Percentiles rank a stretch among this genome's conserved stretches.
Conservation (phyloP, 2,888 invertebrate species). For the Anaspis maculata region DNA sequence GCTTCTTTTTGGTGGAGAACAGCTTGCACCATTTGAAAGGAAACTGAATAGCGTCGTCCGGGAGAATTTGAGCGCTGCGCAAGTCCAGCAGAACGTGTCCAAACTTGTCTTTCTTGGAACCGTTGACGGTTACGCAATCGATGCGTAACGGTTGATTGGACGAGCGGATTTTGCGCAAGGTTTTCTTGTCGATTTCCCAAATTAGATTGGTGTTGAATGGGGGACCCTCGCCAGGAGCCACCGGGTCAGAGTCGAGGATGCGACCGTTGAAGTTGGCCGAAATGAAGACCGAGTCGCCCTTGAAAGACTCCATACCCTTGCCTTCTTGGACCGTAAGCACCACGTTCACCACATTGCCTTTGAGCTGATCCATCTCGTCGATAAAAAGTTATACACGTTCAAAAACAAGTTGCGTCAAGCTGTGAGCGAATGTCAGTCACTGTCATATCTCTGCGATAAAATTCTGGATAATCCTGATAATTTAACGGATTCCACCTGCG, state of each 20-base stretch:
- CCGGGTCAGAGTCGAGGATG: constrained; percentile 54
- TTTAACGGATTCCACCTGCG: too few relatives aligned
- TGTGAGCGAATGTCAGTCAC: too few relatives aligned
- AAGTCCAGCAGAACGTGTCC: constrained; percentile 64
- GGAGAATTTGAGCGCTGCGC: constrained; percentile 59
- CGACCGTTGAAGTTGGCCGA: constrained; percentile 36
- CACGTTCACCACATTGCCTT: constrained; percentile 56
- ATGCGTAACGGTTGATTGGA: constrained; percentile 67
- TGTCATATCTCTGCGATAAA: too few relatives aligned
- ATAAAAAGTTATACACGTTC: constrained; percentile 2
- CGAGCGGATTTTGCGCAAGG: constrained; percentile 62
- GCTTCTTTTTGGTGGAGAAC: constrained; percentile 43
- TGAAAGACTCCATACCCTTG: constrained; percentile 40
- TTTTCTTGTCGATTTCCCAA: constrained; percentile 69
- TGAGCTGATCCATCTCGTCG: constrained; percentile 54
- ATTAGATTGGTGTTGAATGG: constrained; percentile 65
- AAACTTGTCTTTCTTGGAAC: constrained; percentile 54
- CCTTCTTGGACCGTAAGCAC: constrained; percentile 61
- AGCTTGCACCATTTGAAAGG: constrained; percentile 55
- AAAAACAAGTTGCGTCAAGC: too few relatives aligned
- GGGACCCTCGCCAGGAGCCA: constrained; percentile 50
- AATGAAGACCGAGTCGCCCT: constrained; percentile 30
- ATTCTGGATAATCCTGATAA: too few relatives aligned
- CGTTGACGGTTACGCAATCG: constrained; percentile 52
- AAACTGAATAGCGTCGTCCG: constrained; percentile 42